These are phyloP conservation scores for Nymphicus hollandicus DNA, from an alignment of 2,113 vertebrate genomes.

Conservation along the genomic window DNA sequence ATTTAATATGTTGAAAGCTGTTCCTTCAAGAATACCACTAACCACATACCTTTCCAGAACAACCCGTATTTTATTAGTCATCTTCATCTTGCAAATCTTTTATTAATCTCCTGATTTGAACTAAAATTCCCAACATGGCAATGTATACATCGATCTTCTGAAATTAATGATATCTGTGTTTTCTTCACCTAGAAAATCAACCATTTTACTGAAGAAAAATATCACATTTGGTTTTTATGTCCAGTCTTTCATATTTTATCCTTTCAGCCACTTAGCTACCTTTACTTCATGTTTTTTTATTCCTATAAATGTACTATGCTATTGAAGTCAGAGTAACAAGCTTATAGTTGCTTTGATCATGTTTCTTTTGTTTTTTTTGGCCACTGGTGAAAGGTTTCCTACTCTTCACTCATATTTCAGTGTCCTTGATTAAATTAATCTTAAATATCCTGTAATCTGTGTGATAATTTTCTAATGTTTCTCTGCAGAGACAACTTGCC, in stretches of 20 bases:
- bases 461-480: neutral
- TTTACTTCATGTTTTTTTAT: neutral
- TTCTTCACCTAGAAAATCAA: neutral
- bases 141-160: neutral
- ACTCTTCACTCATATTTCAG: neutral
- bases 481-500: neutral
- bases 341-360: neutral
- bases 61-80: neutral
- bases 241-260: neutral
- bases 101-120: neutral
- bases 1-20: neutral
- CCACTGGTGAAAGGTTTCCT: neutral
- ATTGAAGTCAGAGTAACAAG: neutral
- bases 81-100: neutral
- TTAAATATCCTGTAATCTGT: neutral
- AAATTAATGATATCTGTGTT: neutral
- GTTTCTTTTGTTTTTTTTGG: neutral
- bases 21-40: neutral
- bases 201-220: neutral
- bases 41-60: neutral
- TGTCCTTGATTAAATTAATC: neutral
- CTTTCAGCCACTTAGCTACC: neutral
- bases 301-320: rapidly evolving
- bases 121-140: neutral
- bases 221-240: neutral